Evolutionary conservation across 2,888 invertebrate genomes (phyloP).

Genomic region (Drosophila quinaria): DNA sequence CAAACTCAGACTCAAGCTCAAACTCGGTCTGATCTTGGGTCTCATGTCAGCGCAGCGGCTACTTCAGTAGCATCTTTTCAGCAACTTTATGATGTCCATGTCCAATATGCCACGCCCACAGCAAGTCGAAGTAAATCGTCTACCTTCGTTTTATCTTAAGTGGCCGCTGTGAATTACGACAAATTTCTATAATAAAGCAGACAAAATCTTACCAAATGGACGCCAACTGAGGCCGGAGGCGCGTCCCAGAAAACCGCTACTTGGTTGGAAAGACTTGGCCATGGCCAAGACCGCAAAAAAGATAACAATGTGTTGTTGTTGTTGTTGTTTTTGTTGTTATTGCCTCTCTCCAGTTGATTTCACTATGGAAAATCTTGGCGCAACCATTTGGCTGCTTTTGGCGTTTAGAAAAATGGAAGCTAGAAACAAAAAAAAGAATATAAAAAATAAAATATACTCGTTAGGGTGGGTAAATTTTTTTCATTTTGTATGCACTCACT

Average conservation of each 20-base stretch:
- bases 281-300: conserved; percentile 57
- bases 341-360: conserved; percentile 41
- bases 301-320: conserved; percentile 61
- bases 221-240: conserved; percentile 42
- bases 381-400: conserved; percentile 33
- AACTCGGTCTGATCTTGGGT: background rate
- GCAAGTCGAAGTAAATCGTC: conserved; percentile 3
- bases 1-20: background rate
- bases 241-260: conserved; percentile 71
- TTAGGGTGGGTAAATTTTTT: too few relatives aligned
- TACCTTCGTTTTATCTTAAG: conserved; percentile 79
- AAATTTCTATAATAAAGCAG: conserved; percentile 82
- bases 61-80: conserved; percentile 66
- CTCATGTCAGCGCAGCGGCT: conserved; percentile 55
- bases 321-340: conserved; percentile 19
- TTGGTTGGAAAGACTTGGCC: conserved; percentile 48
- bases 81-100: conserved; percentile 15
- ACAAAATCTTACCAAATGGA: conserved; percentile 73
- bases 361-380: conserved; percentile 48
- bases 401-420: conserved; percentile 9
- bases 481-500: too few relatives aligned
- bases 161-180: conserved; percentile 78
- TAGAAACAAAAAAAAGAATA: conserved; percentile 1
- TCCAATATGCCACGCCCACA: conserved; percentile 56
- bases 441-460: too few relatives aligned